Evolutionary conservation across 2,888 invertebrate species (phyloP).

Genomic region (Tridacna gigas): DNA sequence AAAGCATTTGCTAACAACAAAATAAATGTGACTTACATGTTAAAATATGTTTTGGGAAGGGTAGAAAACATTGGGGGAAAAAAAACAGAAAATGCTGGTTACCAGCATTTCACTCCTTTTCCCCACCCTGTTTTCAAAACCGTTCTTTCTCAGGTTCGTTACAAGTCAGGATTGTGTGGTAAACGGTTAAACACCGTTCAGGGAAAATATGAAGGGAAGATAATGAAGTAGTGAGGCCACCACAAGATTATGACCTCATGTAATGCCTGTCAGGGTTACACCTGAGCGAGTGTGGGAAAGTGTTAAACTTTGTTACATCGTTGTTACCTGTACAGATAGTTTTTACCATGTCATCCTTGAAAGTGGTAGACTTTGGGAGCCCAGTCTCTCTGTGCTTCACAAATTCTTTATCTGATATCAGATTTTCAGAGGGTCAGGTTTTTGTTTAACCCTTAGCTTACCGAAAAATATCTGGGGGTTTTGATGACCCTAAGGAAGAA

Average conservation of each 20-base stretch:
- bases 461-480: neutral
- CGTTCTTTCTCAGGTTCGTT: neutral
- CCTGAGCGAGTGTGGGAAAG: constrained; percentile 58
- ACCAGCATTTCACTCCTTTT: neutral
- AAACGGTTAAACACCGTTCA: too few relatives aligned
- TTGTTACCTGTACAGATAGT: constrained; percentile 15
- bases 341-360: too few relatives aligned
- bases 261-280: constrained; percentile 50
- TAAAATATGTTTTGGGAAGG: neutral
- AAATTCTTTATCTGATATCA: too few relatives aligned
- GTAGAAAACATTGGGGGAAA: neutral
- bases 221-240: constrained; percentile 44
- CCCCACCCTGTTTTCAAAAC: neutral
- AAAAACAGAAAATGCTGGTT: neutral
- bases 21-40: too few relatives aligned
- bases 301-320: constrained; percentile 9
- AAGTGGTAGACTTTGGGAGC: too few relatives aligned
- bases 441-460: neutral
- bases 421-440: neutral
- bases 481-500: neutral
- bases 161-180: too few relatives aligned
- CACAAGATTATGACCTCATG: constrained; percentile 51
- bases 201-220: constrained; percentile 7
- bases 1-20: neutral
- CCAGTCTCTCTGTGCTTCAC: too few relatives aligned